Conservation (phyloP, 2,888 invertebrate genomes). For the Machimus atricapillus region DNA sequence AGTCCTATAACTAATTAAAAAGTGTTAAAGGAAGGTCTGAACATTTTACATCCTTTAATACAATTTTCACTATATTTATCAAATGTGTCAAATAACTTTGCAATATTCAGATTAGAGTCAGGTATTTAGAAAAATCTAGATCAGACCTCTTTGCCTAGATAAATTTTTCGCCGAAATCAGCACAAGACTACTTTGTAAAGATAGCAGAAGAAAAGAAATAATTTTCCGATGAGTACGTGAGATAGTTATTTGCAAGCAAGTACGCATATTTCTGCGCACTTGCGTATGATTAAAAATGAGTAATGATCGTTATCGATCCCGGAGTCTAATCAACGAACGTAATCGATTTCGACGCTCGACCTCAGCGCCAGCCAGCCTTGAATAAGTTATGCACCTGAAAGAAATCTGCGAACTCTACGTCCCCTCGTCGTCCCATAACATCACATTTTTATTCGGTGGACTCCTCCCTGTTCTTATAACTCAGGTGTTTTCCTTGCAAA, state of each 20-base stretch:
- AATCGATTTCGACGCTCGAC: conserved; percentile 27
- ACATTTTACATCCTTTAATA: too few relatives aligned
- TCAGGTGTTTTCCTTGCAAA: background rate
- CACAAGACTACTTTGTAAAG: background rate
- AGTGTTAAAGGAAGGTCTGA: too few relatives aligned
- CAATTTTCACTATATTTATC: too few relatives aligned
- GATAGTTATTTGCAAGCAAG: background rate
- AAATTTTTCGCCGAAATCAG: background rate
- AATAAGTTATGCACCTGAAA: background rate
- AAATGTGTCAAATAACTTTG: background rate
- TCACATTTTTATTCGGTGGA: background rate
- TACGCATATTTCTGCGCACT: background rate
- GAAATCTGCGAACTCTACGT: background rate
- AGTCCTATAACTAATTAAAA: too few relatives aligned
- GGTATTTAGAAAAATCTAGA: background rate
- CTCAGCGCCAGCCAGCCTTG: background rate
- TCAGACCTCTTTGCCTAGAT: background rate
- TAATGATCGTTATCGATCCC: conserved; percentile 4
- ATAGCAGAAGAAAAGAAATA: background rate
- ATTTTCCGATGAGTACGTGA: background rate
- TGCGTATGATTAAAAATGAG: conserved; percentile 17
- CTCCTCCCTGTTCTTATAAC: background rate
- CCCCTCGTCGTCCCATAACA: background rate
- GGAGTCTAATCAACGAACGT: background rate
- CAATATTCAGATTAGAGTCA: background rate